A percentile compares a stretch with the other conserved stretches of the same genome.
Evolutionary conservation across 2,113 vertebrate species (phyloP).

Genomic region (Tor tambroides): DNA sequence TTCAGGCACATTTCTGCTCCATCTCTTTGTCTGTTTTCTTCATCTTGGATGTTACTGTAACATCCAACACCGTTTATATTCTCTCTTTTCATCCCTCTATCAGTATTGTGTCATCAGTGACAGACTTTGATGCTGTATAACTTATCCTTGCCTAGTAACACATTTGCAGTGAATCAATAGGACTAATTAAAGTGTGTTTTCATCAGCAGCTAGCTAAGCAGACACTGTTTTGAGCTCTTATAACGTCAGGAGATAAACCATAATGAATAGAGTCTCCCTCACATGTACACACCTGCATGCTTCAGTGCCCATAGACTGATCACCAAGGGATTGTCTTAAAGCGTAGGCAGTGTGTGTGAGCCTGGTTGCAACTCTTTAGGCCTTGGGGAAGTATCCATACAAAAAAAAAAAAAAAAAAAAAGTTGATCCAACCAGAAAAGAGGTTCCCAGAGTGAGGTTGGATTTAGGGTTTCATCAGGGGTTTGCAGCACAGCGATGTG

Average conservation of each 20-base stretch:
- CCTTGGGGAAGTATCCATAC: not conserved
- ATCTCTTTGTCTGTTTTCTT: constrained; percentile 3
- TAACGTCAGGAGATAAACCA: constrained; percentile 34
- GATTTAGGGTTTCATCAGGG: not conserved
- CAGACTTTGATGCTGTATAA: not conserved
- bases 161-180: constrained; percentile 44
- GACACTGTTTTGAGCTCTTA: constrained; percentile 42
- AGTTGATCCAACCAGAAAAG: not conserved
- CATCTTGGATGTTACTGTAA: not conserved
- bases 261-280: constrained; percentile 39
- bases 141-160: constrained; percentile 12
- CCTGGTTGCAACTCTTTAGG: constrained; percentile 3
- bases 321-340: not conserved
- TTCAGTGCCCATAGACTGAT: constrained; percentile 11
- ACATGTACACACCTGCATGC: not conserved
- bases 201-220: constrained; percentile 39
- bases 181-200: constrained; percentile 60
- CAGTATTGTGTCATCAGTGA: not conserved
- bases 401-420: not conserved
- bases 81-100: not conserved
- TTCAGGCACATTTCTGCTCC: not conserved
- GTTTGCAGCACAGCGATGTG: not conserved
- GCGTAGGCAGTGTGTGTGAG: not conserved
- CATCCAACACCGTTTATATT: not conserved
- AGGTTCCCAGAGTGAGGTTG: constrained; percentile 3